Percentiles rank a stretch among this genome's conserved stretches.
Conservation (phyloP, 1,140 invertebrate species). For the Lordiphosa stackelbergi region DNA sequence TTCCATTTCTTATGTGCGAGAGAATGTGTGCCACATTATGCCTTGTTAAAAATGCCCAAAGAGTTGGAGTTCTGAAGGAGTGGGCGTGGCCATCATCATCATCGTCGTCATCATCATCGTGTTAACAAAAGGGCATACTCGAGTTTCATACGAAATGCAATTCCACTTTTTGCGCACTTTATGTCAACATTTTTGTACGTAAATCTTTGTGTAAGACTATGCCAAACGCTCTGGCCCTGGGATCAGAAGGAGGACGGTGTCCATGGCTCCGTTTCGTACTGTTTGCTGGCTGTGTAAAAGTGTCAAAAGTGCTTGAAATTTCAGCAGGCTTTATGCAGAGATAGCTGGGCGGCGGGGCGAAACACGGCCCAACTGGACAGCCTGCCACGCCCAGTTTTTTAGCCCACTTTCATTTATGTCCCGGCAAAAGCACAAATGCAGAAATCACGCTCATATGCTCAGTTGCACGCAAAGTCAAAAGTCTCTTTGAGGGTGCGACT, state of each 20-base stretch:
- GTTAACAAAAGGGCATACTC: constrained; percentile 75
- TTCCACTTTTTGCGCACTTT: constrained; percentile 73
- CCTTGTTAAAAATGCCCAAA: constrained; percentile 67
- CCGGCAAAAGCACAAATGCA: constrained; percentile 60
- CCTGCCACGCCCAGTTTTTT: neutral
- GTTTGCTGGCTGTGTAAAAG: constrained; percentile 34
- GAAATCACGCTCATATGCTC: constrained; percentile 75
- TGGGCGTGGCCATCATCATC: constrained; percentile 32
- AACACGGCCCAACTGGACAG: neutral
- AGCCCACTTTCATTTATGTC: constrained; percentile 40
- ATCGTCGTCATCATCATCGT: constrained; percentile 50
- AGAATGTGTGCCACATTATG: constrained; percentile 41
- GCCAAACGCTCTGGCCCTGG: constrained; percentile 51
- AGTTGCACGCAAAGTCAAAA: constrained; percentile 73
- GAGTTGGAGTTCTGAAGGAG: constrained; percentile 24
- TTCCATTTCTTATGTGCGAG: constrained; percentile 17
- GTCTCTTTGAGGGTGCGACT: constrained; percentile 54
- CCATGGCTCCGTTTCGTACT: neutral
- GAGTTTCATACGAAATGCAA: constrained; percentile 75
- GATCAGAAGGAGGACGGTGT: constrained; percentile 11
- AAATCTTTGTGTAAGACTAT: constrained; percentile 75
- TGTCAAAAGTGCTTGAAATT: constrained; percentile 75
- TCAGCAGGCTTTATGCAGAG: constrained; percentile 58
- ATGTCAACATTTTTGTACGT: constrained; percentile 73
- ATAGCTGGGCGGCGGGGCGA: neutral